Percentiles rank a stretch among this genome's conserved stretches.
These are phyloP conservation scores for Agrypnus murinus DNA, from an alignment of 2,888 invertebrate species.

Conservation along the genomic window DNA sequence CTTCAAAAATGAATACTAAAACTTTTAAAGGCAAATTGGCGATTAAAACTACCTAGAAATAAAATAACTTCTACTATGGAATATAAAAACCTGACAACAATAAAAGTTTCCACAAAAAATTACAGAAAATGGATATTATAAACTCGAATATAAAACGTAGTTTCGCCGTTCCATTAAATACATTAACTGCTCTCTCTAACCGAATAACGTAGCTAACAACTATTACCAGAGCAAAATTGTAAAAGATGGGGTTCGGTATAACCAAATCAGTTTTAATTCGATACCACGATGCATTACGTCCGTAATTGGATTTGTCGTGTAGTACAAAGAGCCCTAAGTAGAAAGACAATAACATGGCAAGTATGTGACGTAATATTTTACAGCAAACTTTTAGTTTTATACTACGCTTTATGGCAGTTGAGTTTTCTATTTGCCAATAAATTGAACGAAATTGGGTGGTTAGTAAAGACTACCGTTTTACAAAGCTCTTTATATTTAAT, in stretches of 20 bases:
- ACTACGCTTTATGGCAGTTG: not conserved
- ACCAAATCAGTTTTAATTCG: slow-evolving; percentile 22
- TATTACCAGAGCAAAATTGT: slow-evolving; percentile 8
- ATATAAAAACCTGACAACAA: slow-evolving; percentile 11
- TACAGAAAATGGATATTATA: not conserved
- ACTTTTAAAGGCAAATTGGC: slow-evolving; percentile 21
- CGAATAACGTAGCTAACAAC: slow-evolving; percentile 12
- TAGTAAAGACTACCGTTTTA: too few relatives aligned
- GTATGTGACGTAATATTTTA: not conserved
- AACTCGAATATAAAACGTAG: slow-evolving; percentile 1
- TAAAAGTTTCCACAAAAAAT: slow-evolving; percentile 15
- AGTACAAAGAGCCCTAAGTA: slow-evolving; percentile 8
- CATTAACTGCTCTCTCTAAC: not conserved
- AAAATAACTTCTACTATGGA: slow-evolving; percentile 22
- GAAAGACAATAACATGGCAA: slow-evolving; percentile 1
- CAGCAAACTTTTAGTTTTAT: slow-evolving; percentile 6
- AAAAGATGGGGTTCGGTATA: slow-evolving; percentile 5
- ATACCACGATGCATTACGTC: slow-evolving; percentile 14
- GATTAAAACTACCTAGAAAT: slow-evolving; percentile 19
- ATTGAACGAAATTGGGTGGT: slow-evolving; percentile 3
- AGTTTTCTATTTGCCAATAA: not conserved
- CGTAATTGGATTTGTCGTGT: slow-evolving; percentile 23
- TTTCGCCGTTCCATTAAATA: slow-evolving; percentile 10
- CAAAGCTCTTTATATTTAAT: too few relatives aligned
- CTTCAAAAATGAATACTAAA: slow-evolving; percentile 25